Evolutionary conservation across 2,888 invertebrate species (phyloP), one percentile per base, ranked within the genome.

Genomic region (Dexiosoma caninum): DNA sequence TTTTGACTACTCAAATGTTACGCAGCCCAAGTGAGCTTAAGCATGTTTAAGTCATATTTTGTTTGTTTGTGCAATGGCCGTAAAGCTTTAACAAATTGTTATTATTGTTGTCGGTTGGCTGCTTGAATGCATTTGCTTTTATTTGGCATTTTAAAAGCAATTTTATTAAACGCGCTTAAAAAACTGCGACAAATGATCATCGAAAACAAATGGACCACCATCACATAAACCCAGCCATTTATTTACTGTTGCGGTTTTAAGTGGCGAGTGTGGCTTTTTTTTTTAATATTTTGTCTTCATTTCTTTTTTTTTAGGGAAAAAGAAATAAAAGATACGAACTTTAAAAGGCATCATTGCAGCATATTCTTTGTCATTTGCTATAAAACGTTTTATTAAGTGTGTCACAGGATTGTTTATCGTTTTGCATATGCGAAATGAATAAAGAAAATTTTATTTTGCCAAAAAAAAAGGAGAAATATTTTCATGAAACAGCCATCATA

Each of bases 401-500:
- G 81, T 81, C 81, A 74, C 77, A 77, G 77, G 62, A 81, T 81
- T 72, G 64, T 64, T 81, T 77, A 81, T 81, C 71, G 70, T 10
- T 10, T 21, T 84, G 84, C 85, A 86, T 86, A 84, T 84, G 84
- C 84, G 82, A 71, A 40, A 55, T 35, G 9, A n/a, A 46, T 14
- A 49, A 12, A 42, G 8, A 35, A 71, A 55, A 51, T 21, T 57
- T 10, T 40, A 10, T n/a, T n/a, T 7, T 49, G 12, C 12, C 3
- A 37, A 37, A 37, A 10, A 37, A 37, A 19, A n/a, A n/a, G n/a
- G n/a, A n/a, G n/a, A n/a, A n/a, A n/a, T n/a, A n/a, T n/a, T n/a
- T n/a, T n/a, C n/a, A n/a, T n/a, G n/a, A 53, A 19, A 16, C 4
- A 10, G 32, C 3, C 23, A 71, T 71, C 70, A 71, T 71, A 21